Evolutionary conservation across 2,113 vertebrate species (phyloP), one percentile per base, ranked within the genome.

Genomic region (Herpailurus yagouaroundi): DNA sequence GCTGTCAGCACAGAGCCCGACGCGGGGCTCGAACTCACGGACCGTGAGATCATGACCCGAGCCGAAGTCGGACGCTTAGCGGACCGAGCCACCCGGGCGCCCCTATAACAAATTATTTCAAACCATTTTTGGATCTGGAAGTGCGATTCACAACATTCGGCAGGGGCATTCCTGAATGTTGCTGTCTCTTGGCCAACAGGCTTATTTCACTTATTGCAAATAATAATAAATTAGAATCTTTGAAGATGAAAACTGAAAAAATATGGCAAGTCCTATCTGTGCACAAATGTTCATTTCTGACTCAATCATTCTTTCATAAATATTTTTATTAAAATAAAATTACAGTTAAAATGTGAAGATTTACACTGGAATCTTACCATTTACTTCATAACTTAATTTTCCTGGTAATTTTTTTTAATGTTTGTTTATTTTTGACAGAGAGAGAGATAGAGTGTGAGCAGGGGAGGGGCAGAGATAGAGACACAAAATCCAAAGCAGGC

Each of bases 331-430:
- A 90, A 81, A 48, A 36, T 71, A 10, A 4, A 85, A 83, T 84
- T 64, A 55, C 15, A 52, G 52, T 82, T 76, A 5, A 74, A 82
- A 45, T 66, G 3, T 36, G 81, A 55, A 21, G 8, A 74, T 69
- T 66, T 89, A 60, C 5, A 63, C 63, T 94, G 38, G 13, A 45
- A 41, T 92, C 63, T 91, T 94, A 29, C 12, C 83, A 15, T 80
- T 89, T 60, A 93, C 33, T 66, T 91, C 57, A 33, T 68, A 45
- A 77, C 19, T 79, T 80, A 64, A 93, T 93, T 93, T 84, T 19
- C 57, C 21, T 11, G 36, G 41, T 85, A 55, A 38, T n/a, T 94
- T 86, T 41, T 64, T 64, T 64, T 31, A 60, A 60, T 60, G 21
- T 60, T 23, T 60, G 57, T 60, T 60, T 60, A 60, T 60, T 60